Conservation (phyloP, 2,888 invertebrate species). For the Calliopum simillimum region DNA sequence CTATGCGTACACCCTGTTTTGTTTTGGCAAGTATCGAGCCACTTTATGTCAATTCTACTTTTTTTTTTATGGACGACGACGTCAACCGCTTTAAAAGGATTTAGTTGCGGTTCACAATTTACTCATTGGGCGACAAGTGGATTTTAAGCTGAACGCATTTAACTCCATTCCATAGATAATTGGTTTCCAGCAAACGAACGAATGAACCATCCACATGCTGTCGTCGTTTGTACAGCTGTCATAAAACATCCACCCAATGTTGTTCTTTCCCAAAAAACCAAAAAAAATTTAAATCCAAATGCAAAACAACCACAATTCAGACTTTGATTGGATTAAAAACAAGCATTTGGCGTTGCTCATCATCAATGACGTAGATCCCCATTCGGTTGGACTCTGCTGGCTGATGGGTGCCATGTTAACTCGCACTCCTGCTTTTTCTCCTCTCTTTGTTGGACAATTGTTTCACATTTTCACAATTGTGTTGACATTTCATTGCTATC, state of each 20-base stretch:
- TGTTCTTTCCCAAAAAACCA: too few relatives aligned
- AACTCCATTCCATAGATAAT: background rate
- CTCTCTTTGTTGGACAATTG: constrained; percentile 29
- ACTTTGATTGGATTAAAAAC: constrained; percentile 62
- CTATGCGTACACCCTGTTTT: too few relatives aligned
- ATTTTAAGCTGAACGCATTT: constrained; percentile 20
- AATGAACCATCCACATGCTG: too few relatives aligned
- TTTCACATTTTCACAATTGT: constrained; percentile 43
- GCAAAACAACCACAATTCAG: constrained; percentile 55
- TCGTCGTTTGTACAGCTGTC: constrained; percentile 7
- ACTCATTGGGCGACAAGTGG: constrained; percentile 25
- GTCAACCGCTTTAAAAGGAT: constrained; percentile 19
- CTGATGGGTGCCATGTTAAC: background rate
- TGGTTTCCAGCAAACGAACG: too few relatives aligned
- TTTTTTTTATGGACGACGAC: too few relatives aligned
- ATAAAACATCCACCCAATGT: constrained; percentile 43
- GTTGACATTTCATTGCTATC: constrained; percentile 49
- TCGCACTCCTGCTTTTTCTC: background rate
- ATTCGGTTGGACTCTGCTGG: background rate
- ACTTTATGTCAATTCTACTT: background rate
- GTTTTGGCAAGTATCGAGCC: too few relatives aligned
- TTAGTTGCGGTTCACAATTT: constrained; percentile 24
- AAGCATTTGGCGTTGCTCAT: constrained; percentile 55
- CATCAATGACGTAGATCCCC: constrained; percentile 14
- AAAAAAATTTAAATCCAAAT: constrained; percentile 37